Evolutionary conservation across 1,140 invertebrate species (phyloP), one percentile per base, ranked within the genome.

Genomic region (Lucilia sericata): DNA sequence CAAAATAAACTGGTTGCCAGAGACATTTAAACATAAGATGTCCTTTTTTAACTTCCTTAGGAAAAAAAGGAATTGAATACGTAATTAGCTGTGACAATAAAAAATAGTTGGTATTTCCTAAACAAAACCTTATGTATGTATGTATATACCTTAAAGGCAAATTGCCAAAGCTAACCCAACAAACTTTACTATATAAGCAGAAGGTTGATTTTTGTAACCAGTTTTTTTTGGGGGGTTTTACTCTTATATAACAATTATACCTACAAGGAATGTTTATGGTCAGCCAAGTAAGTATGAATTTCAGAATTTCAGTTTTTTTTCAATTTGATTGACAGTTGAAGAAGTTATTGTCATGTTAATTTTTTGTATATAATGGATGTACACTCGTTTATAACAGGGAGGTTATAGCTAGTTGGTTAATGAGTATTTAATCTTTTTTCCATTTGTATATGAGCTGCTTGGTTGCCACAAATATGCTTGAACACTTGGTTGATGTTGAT

Each of bases 81-180:
- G 34, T 42, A 76, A 76, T 76, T 76, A 76, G 74, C 74, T 42
- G 30, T 76, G 74, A 76, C 74, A 76, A 76, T 42, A 55, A 55
- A 55, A 12, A n/a, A 17, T 30, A 30, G 25, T 30, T 30, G 25
- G 3, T 30, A 30, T 30, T 30, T 30, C 1, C 25, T 30, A 42
- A 42, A 42, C 42, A 42, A 42, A 42, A 42, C 42, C 42, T 12
- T 5, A 36, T 30, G n/a, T n/a, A n/a, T n/a, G n/a, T n/a, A n/a
- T n/a, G n/a, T n/a, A 30, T 4, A 42, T 76, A 21, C 74, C 74
- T 76, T 76, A 17, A 76, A 76, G 74, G 74, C 74, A 76, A 47
- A 76, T 42, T n/a, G 74, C 74, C 74, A 76, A 76, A 76, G 14
- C 14, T 9, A 76, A 76, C 74, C 74, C 74, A 76, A 76, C 74